Evolutionary conservation across 2,888 invertebrate genomes (phyloP).

Genomic region (Drosophila buzzatii): DNA sequence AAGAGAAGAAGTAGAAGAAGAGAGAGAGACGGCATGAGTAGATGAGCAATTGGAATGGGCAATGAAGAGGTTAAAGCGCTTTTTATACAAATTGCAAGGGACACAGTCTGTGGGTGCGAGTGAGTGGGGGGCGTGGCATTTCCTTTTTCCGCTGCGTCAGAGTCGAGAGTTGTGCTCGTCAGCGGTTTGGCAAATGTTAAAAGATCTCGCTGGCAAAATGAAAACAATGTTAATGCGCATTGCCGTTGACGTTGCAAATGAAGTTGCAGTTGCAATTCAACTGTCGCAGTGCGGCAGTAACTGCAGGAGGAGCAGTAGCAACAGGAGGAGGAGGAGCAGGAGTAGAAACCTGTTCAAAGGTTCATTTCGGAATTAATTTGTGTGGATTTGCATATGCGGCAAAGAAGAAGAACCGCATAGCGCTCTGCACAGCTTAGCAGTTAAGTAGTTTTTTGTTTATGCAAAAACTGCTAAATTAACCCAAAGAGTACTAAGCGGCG

Average conservation of each 20-base stretch:
- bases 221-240: conserved; percentile 81
- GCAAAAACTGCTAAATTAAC: conserved; percentile 68
- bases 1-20: not conserved
- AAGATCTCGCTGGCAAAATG: conserved; percentile 65
- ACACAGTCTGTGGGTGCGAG: not conserved
- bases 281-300: conserved; percentile 35
- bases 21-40: not conserved
- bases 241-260: conserved; percentile 81
- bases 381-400: conserved; percentile 77
- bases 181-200: conserved; percentile 74
- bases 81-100: conserved; percentile 57
- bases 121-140: not conserved
- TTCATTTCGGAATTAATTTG: conserved; percentile 77
- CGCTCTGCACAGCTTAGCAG: conserved; percentile 63
- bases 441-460: conserved; percentile 76
- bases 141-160: conserved; percentile 73
- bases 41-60: conserved; percentile 31
- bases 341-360: conserved; percentile 51
- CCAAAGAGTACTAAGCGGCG: not conserved
- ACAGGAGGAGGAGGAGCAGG: not conserved
- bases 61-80: conserved; percentile 61
- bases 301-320: not conserved
- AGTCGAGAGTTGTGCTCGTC: conserved; percentile 49
- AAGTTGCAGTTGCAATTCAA: conserved; percentile 75
- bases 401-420: conserved; percentile 59